phyloP scores from a whole-genome alignment of 2,113 vertebrate genomes.

The Gracilinanus agilis region DNA sequence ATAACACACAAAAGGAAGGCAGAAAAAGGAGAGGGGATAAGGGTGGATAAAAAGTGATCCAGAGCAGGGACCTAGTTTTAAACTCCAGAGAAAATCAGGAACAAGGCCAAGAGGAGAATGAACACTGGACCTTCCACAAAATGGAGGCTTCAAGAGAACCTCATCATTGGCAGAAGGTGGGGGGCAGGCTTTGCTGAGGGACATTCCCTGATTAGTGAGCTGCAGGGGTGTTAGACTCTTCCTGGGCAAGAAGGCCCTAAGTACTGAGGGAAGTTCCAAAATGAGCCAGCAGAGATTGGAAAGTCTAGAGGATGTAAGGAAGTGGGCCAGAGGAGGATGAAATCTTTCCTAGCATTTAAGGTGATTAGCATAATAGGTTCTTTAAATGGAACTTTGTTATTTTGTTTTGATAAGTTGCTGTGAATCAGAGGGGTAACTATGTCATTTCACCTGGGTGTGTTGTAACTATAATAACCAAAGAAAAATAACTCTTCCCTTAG shows the following conservation, averaged over 20 bases:
- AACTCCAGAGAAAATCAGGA: background rate
- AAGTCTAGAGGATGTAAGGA: too few species aligned
- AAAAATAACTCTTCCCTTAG: background rate
- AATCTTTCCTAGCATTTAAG: slow-evolving; percentile 20
- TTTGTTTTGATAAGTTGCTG: background rate
- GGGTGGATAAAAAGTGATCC: too few species aligned
- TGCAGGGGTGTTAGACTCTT: too few species aligned
- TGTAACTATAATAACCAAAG: slow-evolving; percentile 54
- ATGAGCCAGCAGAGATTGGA: too few species aligned
- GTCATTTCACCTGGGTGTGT: background rate
- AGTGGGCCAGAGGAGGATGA: too few species aligned
- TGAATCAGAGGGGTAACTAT: slow-evolving; percentile 26
- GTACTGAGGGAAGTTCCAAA: too few species aligned
- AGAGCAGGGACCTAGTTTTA: background rate
- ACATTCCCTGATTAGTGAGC: too few species aligned
- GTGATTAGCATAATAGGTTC: background rate
- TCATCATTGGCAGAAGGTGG: background rate
- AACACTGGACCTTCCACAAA: background rate
- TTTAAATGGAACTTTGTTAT: too few species aligned
- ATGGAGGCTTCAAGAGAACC: background rate
- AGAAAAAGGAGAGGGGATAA: background rate
- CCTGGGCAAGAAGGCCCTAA: too few species aligned
- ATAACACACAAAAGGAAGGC: background rate
- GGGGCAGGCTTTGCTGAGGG: too few species aligned
- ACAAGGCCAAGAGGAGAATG: background rate